Evolutionary conservation across 2,888 invertebrate genomes (phyloP).

Genomic region (Ischnus inquisitorius): DNA sequence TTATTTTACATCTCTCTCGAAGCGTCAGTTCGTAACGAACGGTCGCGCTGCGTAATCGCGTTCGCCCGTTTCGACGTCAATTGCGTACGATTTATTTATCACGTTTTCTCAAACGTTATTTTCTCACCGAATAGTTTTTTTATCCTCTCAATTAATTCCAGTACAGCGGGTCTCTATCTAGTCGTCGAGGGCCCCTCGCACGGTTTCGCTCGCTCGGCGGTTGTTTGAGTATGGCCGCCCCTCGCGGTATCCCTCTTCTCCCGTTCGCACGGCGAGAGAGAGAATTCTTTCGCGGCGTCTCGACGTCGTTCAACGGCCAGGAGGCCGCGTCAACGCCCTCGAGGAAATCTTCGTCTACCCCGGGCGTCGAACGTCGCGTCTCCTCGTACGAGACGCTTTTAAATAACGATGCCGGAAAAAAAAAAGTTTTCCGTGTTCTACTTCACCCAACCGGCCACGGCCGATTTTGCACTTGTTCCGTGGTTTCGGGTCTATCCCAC

Average conservation of each 20-base stretch:
- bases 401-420: constrained; percentile 34
- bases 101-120: not conserved
- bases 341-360: constrained; percentile 33
- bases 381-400: constrained; percentile 3
- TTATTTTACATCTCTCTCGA: too few relatives aligned
- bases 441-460: constrained; percentile 52
- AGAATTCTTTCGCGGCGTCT: constrained; percentile 21
- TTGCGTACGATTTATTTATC: too few relatives aligned
- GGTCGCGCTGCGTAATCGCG: too few relatives aligned
- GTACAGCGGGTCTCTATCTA: constrained; percentile 23
- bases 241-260: constrained; percentile 39
- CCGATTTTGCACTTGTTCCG: constrained; percentile 56
- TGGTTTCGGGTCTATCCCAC: constrained; percentile 29
- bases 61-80: too few relatives aligned
- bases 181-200: constrained; percentile 18
- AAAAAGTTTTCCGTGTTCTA: constrained; percentile 33
- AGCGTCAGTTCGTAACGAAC: too few relatives aligned
- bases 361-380: not conserved
- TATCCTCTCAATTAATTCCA: constrained; percentile 19
- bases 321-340: constrained; percentile 42
- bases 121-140: constrained; percentile 3
- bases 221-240: constrained; percentile 83
- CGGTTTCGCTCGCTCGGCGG: constrained; percentile 77
- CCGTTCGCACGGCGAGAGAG: not conserved
- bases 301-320: constrained; percentile 16